Evolutionary conservation across 1,140 invertebrate species (phyloP).

Genomic region (Proctacanthus coquilletti): DNA sequence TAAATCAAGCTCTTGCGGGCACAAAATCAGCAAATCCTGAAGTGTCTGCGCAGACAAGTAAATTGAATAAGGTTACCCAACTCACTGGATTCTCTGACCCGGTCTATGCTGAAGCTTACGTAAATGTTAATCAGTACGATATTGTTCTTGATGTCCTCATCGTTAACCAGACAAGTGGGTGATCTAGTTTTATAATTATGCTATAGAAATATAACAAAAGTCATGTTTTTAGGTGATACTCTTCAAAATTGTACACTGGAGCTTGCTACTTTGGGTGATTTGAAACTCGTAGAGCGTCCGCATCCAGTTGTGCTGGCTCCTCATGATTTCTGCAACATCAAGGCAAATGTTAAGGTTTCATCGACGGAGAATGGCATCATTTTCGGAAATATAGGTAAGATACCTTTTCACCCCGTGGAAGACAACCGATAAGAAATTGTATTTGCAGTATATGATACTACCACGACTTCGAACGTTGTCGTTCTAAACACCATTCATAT

Average conservation of each 20-base stretch:
- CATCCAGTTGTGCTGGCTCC: constrained; percentile 88
- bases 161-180: constrained; percentile 86
- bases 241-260: constrained; percentile 96
- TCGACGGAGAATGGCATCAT: constrained; percentile 99
- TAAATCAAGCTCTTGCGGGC: constrained; percentile 78
- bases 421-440: constrained; percentile 5
- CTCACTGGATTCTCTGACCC: constrained; percentile 99
- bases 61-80: constrained; percentile 86
- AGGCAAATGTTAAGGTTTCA: constrained; percentile 87
- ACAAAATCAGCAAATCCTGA: constrained; percentile 32
- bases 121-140: constrained; percentile 98
- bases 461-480: constrained; percentile 88
- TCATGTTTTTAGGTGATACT: constrained; percentile 57
- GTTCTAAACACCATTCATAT: constrained; percentile 99
- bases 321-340: constrained; percentile 95
- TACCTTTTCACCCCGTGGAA: too few relatives aligned
- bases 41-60: constrained; percentile 38
- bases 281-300: constrained; percentile 96
- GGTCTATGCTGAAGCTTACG: constrained; percentile 97
- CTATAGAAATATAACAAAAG: constrained; percentile 4
- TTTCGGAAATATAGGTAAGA: constrained; percentile 92
- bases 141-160: constrained; percentile 94
- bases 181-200: background rate
- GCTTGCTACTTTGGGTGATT: constrained; percentile 90
- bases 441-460: constrained; percentile 77